Evolutionary conservation across 2,888 invertebrate genomes (phyloP).

Genomic region (Aspidiotus destructor): DNA sequence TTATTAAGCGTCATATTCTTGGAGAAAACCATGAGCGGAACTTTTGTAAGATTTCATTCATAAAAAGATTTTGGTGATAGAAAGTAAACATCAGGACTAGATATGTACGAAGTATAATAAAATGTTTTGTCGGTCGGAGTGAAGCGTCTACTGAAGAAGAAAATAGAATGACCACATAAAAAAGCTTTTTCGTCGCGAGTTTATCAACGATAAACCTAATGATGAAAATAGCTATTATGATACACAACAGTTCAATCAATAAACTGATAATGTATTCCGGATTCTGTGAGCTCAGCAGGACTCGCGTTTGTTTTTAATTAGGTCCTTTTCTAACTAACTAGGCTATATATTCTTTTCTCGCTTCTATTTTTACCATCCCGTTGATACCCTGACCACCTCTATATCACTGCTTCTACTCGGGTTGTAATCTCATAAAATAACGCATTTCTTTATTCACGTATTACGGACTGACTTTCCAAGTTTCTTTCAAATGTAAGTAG

Average conservation of each 20-base stretch:
- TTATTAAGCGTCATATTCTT: too few relatives aligned
- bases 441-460: conserved; percentile 28
- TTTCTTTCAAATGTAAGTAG: neutral
- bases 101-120: too few relatives aligned
- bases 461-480: conserved; percentile 10
- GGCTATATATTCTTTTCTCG: conserved; percentile 10
- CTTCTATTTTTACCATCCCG: neutral
- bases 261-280: conserved; percentile 28
- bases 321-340: conserved; percentile 17
- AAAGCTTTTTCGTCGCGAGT: too few relatives aligned
- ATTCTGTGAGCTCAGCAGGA: conserved; percentile 26
- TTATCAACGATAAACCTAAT: neutral
- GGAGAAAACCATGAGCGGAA: too few relatives aligned
- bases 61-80: too few relatives aligned
- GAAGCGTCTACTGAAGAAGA: too few relatives aligned
- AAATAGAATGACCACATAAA: too few relatives aligned
- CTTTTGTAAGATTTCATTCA: too few relatives aligned
- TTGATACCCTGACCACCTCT: neutral
- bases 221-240: neutral
- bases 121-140: too few relatives aligned
- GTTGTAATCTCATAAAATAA: conserved; percentile 21
- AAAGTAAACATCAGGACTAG: too few relatives aligned
- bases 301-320: conserved; percentile 27
- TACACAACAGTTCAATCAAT: conserved; percentile 21
- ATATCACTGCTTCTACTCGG: neutral